Evolutionary conservation across 2,888 invertebrate genomes (phyloP).

Genomic region (Xiphydria camelus): DNA sequence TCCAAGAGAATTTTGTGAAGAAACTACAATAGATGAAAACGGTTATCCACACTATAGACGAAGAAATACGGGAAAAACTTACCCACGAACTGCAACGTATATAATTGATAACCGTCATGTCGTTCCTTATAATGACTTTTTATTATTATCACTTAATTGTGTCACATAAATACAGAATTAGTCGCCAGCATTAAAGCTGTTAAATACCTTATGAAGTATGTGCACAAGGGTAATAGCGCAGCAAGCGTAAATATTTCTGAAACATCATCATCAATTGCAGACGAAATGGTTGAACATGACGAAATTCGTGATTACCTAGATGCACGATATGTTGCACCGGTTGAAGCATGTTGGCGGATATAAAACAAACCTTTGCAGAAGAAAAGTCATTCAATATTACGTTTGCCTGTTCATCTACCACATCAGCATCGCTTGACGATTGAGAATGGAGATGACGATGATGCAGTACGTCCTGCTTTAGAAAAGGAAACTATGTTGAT

Average conservation of each 20-base stretch:
- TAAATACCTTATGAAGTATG: slow-evolving; percentile 31
- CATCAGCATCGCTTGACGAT: slow-evolving; percentile 20
- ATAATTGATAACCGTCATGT: slow-evolving; percentile 40
- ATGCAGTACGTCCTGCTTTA: slow-evolving; percentile 11
- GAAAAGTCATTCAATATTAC: slow-evolving; percentile 22
- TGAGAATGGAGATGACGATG: neutral
- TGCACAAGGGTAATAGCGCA: slow-evolving; percentile 23
- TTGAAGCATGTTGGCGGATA: slow-evolving; percentile 28
- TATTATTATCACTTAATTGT: slow-evolving; percentile 16
- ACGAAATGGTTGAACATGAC: slow-evolving; percentile 17
- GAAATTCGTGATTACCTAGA: slow-evolving; percentile 26
- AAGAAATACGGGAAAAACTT: slow-evolving; percentile 15
- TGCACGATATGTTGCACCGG: slow-evolving; percentile 26
- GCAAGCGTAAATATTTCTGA: slow-evolving; percentile 7
- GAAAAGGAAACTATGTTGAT: slow-evolving; percentile 13
- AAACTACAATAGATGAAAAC: slow-evolving; percentile 17
- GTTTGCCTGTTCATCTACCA: slow-evolving; percentile 23
- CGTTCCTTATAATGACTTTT: slow-evolving; percentile 36
- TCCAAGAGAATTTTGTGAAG: slow-evolving; percentile 24
- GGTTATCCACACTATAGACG: slow-evolving; percentile 24
- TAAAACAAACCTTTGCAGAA: slow-evolving; percentile 23
- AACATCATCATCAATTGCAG: neutral
- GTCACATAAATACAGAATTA: slow-evolving; percentile 28
- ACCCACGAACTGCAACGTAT: slow-evolving; percentile 4
- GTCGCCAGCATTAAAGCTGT: slow-evolving; percentile 24